Conservation (phyloP, 2,888 invertebrate genomes). For the Tinea trinotella region DNA sequence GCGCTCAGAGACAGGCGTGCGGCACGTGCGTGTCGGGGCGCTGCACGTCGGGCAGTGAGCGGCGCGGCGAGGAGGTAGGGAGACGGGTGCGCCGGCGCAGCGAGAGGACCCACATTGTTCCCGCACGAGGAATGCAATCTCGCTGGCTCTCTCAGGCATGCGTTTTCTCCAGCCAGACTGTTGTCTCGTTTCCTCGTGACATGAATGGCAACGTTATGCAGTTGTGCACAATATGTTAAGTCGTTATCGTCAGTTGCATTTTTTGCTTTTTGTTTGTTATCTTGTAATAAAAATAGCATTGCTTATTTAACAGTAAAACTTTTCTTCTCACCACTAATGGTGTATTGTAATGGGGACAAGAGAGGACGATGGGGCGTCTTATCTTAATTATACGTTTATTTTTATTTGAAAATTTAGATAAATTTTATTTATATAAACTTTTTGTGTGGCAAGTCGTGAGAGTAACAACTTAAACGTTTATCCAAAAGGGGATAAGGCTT, state of each 20-base stretch:
- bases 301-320: conserved; percentile 9
- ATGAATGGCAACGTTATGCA: conserved; percentile 48
- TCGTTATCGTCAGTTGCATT: conserved; percentile 15
- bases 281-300: not conserved
- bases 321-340: not conserved
- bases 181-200: conserved; percentile 49
- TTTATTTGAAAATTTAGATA: not conserved
- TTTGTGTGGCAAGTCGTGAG: too few species aligned
- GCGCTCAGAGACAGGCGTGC: not conserved
- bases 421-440: not conserved
- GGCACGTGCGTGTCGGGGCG: conserved; percentile 19
- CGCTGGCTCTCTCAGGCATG: conserved; percentile 59
- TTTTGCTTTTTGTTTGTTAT: conserved; percentile 18
- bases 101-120: conserved; percentile 16
- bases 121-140: conserved; percentile 53
- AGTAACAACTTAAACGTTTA: too few species aligned
- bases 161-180: conserved; percentile 39
- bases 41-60: conserved; percentile 15
- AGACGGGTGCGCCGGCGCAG: conserved; percentile 14
- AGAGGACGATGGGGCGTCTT: not conserved
- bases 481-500: too few species aligned
- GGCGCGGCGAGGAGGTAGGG: not conserved
- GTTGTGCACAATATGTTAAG: conserved; percentile 41
- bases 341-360: not conserved
- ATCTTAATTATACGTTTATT: not conserved